These are phyloP conservation scores for Sycobia sp. DNA, from an alignment of 1,140 invertebrate species.

Conservation along the genomic window DNA sequence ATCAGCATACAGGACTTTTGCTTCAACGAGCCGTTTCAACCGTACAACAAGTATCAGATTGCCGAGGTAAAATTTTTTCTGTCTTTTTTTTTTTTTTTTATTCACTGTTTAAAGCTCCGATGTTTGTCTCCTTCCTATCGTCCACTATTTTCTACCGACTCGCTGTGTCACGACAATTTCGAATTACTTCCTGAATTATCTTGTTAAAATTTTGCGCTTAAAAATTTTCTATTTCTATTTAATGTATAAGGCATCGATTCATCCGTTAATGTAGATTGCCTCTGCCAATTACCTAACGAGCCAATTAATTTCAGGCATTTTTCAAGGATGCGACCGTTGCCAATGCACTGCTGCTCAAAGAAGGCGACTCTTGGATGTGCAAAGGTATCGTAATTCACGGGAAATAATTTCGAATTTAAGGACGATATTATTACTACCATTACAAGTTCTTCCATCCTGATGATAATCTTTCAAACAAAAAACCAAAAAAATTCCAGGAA, in stretches of 20 bases:
- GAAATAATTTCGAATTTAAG: too few relatives aligned
- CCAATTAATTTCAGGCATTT: constrained; percentile 48
- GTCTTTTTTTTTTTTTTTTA: not conserved
- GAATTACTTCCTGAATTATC: too few relatives aligned
- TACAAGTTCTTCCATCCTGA: too few relatives aligned
- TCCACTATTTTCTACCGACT: too few relatives aligned
- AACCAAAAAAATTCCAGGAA: constrained; percentile 42
- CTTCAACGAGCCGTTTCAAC: constrained; percentile 58
- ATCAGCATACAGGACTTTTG: constrained; percentile 55
- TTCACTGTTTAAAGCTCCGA: too few relatives aligned
- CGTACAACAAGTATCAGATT: constrained; percentile 56
- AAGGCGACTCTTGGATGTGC: constrained; percentile 35
- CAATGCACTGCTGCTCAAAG: constrained; percentile 44
- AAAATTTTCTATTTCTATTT: not conserved
- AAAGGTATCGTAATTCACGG: constrained; percentile 39
- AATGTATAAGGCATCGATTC: not conserved
- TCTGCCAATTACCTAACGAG: not conserved
- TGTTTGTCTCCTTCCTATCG: not conserved
- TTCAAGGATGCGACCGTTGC: constrained; percentile 51
- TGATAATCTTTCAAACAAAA: too few relatives aligned
- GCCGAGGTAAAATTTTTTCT: constrained; percentile 48
- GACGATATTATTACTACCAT: too few relatives aligned
- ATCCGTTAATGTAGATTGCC: not conserved
- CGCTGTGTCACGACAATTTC: too few relatives aligned
- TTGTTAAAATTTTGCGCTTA: too few relatives aligned